Conservation (phyloP, 2,113 vertebrate genomes). For the Etheostoma spectabile region DNA sequence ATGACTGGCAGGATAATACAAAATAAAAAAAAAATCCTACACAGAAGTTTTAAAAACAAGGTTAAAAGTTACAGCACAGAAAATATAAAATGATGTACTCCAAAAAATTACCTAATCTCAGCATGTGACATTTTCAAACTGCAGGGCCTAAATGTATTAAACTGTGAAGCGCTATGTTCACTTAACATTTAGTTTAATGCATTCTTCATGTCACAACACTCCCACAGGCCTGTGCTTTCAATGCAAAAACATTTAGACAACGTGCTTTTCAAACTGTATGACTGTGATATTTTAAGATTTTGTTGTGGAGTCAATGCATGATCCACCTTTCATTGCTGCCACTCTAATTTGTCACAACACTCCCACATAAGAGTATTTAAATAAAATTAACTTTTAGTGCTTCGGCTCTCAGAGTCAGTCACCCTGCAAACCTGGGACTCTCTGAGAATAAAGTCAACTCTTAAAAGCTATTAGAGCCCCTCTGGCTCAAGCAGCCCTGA, state of each 20-base stretch:
- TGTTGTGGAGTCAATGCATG: background rate
- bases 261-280: background rate
- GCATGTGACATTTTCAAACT: background rate
- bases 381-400: conserved; percentile 8
- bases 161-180: background rate
- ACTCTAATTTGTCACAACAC: background rate
- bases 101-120: background rate
- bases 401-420: background rate
- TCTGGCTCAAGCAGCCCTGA: background rate
- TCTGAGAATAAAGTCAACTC: conserved; percentile 10
- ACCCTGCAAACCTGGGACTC: conserved; percentile 2
- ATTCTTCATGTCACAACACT: background rate
- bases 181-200: background rate
- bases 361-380: background rate
- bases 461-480: background rate
- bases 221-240: background rate
- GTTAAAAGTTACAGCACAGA: background rate
- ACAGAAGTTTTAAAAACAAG: background rate
- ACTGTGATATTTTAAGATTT: background rate
- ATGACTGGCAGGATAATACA: background rate
- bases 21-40: too few species aligned
- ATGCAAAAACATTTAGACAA: background rate
- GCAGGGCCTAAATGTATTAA: background rate
- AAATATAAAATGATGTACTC: background rate
- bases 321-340: background rate